Evolutionary conservation across 2,113 vertebrate genomes (phyloP), one percentile per base, ranked within the genome.

Genomic region (Sorex araneus): DNA sequence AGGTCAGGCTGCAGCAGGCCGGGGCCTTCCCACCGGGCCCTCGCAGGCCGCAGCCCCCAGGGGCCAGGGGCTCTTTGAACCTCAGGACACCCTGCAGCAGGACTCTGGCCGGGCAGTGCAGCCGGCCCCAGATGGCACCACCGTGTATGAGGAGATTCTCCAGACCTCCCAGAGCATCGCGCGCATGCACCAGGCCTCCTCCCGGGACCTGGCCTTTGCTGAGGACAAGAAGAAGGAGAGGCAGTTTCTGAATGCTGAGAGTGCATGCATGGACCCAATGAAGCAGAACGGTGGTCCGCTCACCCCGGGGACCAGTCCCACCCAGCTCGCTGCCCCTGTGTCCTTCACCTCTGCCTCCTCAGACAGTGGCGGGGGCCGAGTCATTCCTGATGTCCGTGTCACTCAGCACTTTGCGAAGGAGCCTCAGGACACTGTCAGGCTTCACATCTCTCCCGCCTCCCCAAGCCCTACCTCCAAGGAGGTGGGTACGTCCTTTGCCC

Each of bases 221-320:
- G 97, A 98, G 73, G 97, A 97, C 4, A 97, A 89, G 47, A 98
- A 97, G 93, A 97, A 97, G 92, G 99, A 99, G 90, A 99, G 98
- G 96, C 98, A 92, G 92, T 98, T 98, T 96, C 98, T 99, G 96
- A 98, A 99, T 9, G 97, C 99, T 0, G 99, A 98, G 95, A 98
- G 98, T 0, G 98, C 98, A 5, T 98, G 98, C 0, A 91, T 97
- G 1, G 98, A 98, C 91, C 97, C 98, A 1, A 94, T 98, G 97
- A 98, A 97, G 90, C 98, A 98, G 88, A 98, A 97, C 0, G 97
- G 98, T 0, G 97, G 98, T 23, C 98, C 98, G 0, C 98, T 99
- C 23, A 99, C 99, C 74, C 99, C 99, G 0, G 99, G 99, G 23
- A 99, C 99, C 95, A 99, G 99, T 82, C 99, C 99, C 93, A 99